Evolutionary conservation across 1,140 invertebrate genomes (phyloP).

Genomic region (Thalassaphorura encarpata): DNA sequence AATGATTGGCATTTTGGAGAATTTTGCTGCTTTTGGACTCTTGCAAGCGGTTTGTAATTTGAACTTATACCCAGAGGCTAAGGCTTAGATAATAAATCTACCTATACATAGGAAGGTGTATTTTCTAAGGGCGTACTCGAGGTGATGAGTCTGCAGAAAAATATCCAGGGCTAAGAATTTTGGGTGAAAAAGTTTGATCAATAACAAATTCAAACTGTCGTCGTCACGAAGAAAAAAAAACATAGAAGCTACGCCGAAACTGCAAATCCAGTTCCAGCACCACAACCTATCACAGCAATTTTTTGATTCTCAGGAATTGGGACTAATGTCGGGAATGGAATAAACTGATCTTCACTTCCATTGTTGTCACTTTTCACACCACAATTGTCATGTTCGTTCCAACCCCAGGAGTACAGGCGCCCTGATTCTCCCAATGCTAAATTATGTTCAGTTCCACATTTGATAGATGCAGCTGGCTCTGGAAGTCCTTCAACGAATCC

Average conservation of each 20-base stretch:
- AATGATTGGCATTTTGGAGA: slow-evolving; percentile 12
- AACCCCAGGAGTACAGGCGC: slow-evolving; percentile 27
- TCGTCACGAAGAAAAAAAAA: not conserved
- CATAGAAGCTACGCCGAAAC: no score
- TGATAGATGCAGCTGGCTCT: slow-evolving; percentile 16
- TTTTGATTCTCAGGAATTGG: slow-evolving; percentile 5
- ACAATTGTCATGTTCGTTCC: slow-evolving; percentile 33
- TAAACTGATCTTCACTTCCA: not conserved
- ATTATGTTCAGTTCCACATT: slow-evolving; percentile 28
- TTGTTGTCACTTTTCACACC: slow-evolving; percentile 11
- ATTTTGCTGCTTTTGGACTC: no score
- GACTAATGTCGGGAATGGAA: slow-evolving; percentile 15
- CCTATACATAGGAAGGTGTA: no score
- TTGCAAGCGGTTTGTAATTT: no score
- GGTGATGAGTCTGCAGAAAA: no score
- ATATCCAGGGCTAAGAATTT: no score
- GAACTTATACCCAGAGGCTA: no score
- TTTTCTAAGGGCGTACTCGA: no score
- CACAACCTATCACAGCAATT: slow-evolving; percentile 20
- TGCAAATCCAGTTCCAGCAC: slow-evolving; percentile 22
- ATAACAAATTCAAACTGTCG: not conserved
- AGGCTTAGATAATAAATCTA: no score
- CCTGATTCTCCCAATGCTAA: slow-evolving; percentile 20
- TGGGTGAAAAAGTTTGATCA: not conserved
- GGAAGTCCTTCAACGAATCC: slow-evolving; percentile 14